These are phyloP conservation scores for Scalopus aquaticus DNA, from an alignment of 2,113 vertebrate species.

Conservation along the genomic window DNA sequence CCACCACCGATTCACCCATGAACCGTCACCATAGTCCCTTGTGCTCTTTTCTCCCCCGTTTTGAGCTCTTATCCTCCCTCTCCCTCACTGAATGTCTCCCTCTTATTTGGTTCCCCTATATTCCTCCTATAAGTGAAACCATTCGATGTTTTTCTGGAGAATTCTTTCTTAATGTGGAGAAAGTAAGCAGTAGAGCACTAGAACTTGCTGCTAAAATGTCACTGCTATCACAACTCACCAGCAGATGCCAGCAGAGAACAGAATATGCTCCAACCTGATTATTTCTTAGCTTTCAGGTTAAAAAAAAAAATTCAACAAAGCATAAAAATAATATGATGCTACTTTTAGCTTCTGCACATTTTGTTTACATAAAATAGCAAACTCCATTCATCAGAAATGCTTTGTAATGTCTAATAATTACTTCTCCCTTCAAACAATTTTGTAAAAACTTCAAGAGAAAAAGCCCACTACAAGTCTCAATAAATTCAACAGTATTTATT, in stretches of 20 bases:
- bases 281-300: background rate
- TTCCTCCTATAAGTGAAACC: too few relatives aligned
- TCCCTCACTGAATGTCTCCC: too few relatives aligned
- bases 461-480: background rate
- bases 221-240: conserved; percentile 36
- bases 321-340: background rate
- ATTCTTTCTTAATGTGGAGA: background rate
- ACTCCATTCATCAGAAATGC: background rate
- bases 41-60: too few relatives aligned
- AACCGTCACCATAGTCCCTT: too few relatives aligned
- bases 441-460: conserved; percentile 12
- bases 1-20: too few relatives aligned
- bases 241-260: conserved; percentile 48
- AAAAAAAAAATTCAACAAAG: background rate
- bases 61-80: too few relatives aligned
- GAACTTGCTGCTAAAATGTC: background rate
- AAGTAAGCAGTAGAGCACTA: background rate
- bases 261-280: background rate
- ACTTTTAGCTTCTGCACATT: conserved; percentile 1
- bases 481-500: conserved; percentile 10
- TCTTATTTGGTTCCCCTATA: too few relatives aligned
- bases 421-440: background rate
- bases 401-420: conserved; percentile 19
- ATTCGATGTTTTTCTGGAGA: too few relatives aligned
- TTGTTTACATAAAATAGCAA: background rate